Base-by-base conservation (phyloP, 2,888 invertebrate species). In the Diarsia rubi region DNA sequence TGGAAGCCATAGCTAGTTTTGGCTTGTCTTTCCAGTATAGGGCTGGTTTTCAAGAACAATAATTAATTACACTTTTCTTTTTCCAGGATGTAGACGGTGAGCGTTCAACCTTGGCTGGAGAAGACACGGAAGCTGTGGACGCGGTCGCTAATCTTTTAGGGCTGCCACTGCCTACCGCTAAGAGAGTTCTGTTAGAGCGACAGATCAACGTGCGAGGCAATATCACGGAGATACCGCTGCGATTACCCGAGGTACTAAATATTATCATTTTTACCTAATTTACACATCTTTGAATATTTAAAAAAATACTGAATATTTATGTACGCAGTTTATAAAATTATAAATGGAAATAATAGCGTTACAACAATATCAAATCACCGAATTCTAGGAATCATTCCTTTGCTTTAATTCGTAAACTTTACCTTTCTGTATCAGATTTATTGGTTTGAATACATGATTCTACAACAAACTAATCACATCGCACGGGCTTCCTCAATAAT, bases 151-250 rank as follows among this genome's bases (percentile, higher is more conserved):
- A 98, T 5, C 95, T 99, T 71, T 94, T 99, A 75, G 98, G 98
- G 0, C 94, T 99, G 67, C 97, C 98, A 69, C 96, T 97, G 67
- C 98, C 98, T 69, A 98, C 98, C 86, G 97, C 99, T 19, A 97
- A 97, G 71, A 97, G 98, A 89, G 98, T 99, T 37, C 97, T 98
- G 44, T 93, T 98, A 44, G 97, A 97, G 89, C 93, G 98, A 31
- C 98, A 99, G 96, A 99, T 99, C 91, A 99, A 99, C 91, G 99
- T 99, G 37, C 97, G 99, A 14, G 99, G 99, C 5, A 99, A 98
- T 92, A 98, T 99, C 81, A 99, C 99, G 0, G 99, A 99, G 92
- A 99, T 99, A 88, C 99, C 99, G 6, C 95, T 99, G 63, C 98
- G 98, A 90, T 95, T 98, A 72, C 98, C 98, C 91, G 99, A 99